Evolutionary conservation across 2,797 vertebrate species (phyloP).

Genomic region (Amblyraja radiata): DNA sequence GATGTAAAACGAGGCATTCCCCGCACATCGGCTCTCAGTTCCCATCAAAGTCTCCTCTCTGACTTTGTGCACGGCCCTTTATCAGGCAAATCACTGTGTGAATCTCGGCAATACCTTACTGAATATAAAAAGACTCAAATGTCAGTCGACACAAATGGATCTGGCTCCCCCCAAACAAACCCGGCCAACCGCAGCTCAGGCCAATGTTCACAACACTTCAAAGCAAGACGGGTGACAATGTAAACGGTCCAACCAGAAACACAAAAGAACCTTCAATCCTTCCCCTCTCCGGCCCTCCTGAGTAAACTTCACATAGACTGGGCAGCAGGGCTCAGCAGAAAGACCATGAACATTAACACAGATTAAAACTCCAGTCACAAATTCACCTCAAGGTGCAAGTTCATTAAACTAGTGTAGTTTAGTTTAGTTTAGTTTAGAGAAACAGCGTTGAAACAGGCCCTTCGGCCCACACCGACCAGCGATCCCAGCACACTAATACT

Average conservation of each 20-base stretch:
- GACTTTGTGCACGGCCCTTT: constrained; percentile 27
- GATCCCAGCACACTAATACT: too few species aligned
- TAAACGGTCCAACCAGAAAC: neutral
- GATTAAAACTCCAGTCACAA: too few species aligned
- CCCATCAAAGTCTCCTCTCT: constrained; percentile 33
- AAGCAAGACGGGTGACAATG: neutral
- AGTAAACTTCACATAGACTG: neutral
- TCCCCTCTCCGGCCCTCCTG: neutral
- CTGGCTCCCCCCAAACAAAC: constrained; percentile 9
- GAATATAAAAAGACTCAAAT: neutral
- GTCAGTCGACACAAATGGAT: constrained; percentile 31
- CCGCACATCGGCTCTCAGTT: constrained; percentile 50
- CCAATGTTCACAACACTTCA: constrained; percentile 13
- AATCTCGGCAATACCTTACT: neutral
- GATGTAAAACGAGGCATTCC: constrained; percentile 53
- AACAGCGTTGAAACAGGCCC: too few species aligned
- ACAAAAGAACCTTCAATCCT: neutral
- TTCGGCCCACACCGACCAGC: too few species aligned
- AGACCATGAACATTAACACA: neutral
- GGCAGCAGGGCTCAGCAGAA: neutral
- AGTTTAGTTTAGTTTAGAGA: too few species aligned
- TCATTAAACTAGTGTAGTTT: too few species aligned
- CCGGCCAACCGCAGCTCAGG: neutral
- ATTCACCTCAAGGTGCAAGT: too few species aligned
- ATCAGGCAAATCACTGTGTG: constrained; percentile 35